Conservation (phyloP, 2,113 vertebrate species). For the Pedetes capensis region DNA sequence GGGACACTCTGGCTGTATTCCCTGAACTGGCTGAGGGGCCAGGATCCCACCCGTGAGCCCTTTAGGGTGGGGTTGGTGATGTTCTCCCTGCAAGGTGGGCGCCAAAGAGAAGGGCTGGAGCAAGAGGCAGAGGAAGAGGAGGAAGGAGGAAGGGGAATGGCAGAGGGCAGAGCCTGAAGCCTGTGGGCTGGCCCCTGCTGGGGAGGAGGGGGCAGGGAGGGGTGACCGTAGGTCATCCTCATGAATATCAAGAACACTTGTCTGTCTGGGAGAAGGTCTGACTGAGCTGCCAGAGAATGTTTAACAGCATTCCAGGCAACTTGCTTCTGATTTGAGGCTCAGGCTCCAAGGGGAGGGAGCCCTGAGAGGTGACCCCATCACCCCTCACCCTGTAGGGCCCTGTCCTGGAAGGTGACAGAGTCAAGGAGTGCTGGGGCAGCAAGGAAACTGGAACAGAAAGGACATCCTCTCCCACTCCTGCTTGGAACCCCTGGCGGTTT, state of each 20-base stretch:
- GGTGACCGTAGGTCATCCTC: neutral
- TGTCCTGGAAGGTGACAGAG: neutral
- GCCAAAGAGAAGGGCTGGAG: neutral
- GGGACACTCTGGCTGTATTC: neutral
- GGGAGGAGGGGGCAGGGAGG: neutral
- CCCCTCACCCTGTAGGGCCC: neutral
- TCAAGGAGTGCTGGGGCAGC: neutral
- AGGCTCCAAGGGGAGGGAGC: neutral
- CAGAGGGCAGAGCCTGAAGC: too few species aligned
- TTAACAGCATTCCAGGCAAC: neutral
- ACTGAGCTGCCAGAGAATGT: neutral
- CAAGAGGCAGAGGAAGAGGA: neutral
- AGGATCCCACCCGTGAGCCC: neutral
- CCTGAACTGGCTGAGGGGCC: neutral
- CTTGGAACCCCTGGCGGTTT: neutral
- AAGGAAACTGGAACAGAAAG: neutral
- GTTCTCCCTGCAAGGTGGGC: rapidly evolving
- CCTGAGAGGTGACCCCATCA: neutral
- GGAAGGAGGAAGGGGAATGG: too few species aligned
- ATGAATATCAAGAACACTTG: slow-evolving; percentile 61
- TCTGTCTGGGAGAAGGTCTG: slow-evolving; percentile 66
- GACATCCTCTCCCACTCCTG: neutral
- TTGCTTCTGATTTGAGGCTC: neutral
- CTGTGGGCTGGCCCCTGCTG: neutral
- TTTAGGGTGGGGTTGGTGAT: neutral